Percentiles rank a stretch among this genome's conserved stretches.
Conservation (phyloP, 2,113 vertebrate species). For the Neolamprologus modestus region DNA sequence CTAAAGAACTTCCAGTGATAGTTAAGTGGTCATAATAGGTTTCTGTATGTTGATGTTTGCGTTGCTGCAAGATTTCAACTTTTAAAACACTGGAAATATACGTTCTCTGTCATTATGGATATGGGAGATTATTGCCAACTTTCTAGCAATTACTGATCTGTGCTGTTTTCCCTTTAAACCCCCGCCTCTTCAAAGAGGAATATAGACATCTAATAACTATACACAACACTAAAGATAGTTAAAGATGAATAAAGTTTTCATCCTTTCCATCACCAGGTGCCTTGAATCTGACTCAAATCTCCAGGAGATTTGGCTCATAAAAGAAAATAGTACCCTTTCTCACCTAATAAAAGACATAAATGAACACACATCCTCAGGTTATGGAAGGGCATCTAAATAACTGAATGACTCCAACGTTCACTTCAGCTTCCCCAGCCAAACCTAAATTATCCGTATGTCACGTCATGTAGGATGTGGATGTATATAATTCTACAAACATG, state of each 20-base stretch:
- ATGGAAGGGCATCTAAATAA: neutral
- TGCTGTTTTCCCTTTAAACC: neutral
- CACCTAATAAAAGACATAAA: conserved; percentile 34
- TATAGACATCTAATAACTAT: conserved; percentile 34
- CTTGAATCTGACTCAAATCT: conserved; percentile 11
- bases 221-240: neutral
- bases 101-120: conserved; percentile 17
- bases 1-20: neutral
- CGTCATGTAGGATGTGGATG: conserved; percentile 16
- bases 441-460: conserved; percentile 9
- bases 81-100: neutral
- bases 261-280: conserved; percentile 16
- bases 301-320: conserved; percentile 33
- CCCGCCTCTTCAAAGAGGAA: conserved; percentile 15
- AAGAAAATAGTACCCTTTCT: conserved; percentile 31
- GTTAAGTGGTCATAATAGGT: neutral
- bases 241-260: neutral
- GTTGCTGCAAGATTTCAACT: neutral
- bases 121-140: neutral
- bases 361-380: conserved; percentile 13
- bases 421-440: neutral
- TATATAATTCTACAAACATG: conserved; percentile 22
- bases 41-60: neutral
- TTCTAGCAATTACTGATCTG: neutral
- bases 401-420: neutral